Evolutionary conservation across 1,140 invertebrate genomes (phyloP).

Genomic region (Heliconius congener): DNA sequence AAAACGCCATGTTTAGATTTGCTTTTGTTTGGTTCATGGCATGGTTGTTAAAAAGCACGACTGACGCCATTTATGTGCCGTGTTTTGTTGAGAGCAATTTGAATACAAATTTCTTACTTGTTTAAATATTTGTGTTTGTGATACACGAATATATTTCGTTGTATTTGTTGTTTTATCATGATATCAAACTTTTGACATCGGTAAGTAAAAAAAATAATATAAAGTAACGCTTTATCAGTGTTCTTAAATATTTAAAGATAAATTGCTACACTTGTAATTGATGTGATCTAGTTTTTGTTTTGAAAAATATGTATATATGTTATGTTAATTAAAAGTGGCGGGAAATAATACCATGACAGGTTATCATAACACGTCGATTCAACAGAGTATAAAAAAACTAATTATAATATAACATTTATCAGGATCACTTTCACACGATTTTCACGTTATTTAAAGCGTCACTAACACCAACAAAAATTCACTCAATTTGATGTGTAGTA

Average conservation of each 20-base stretch:
- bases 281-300: not conserved
- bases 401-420: no score
- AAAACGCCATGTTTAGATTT: constrained; percentile 22
- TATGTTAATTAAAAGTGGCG: constrained; percentile 16
- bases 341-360: constrained; percentile 24
- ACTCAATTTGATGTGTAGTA: no score
- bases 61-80: constrained; percentile 24
- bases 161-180: not conserved
- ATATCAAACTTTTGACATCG: constrained; percentile 21
- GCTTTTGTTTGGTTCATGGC: constrained; percentile 17
- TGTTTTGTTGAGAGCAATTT: not conserved
- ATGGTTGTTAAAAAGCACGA: constrained; percentile 13
- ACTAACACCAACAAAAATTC: no score
- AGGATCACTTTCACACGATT: no score
- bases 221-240: not conserved
- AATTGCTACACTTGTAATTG: not conserved
- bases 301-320: not conserved
- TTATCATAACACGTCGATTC: not conserved
- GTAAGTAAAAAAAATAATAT: constrained; percentile 14
- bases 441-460: no score
- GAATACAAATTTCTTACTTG: not conserved
- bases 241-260: not conserved
- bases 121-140: not conserved
- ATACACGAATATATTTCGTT: not conserved
- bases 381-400: not conserved